Evolutionary conservation across 1,140 invertebrate species (phyloP), one percentile per base, ranked within the genome.

Genomic region (Drosophila persimilis): DNA sequence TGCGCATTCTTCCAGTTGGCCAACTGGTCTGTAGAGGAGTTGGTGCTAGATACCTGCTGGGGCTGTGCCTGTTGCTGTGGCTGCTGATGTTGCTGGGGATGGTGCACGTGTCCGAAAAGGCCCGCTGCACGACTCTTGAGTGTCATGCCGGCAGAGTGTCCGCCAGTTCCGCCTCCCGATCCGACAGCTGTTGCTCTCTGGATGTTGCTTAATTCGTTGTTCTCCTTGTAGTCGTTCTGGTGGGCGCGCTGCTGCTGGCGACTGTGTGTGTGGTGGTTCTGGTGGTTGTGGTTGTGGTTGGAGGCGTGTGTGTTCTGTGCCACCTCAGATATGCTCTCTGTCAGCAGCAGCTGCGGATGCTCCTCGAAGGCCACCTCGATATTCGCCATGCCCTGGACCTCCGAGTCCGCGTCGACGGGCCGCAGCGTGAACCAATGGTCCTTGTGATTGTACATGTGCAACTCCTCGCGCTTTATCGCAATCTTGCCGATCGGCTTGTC

Each of bases 341-440:
- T 72, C 1, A 83, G 64, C 8, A 60, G 57, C 58, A 44, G 22
- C 2, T 76, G 73, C 9, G 73, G 67, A 35, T 77, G 57, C 50
- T 92, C 90, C 50, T 93, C 92, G 77, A 94, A 93, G 24, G 92
- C 92, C 48, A 96, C 93, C 81, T 96, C 95, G 63, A 97, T 94
- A 78, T 96, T 95, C 41, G 94, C 95, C 92, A 96, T 95, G 50
- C 95, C 97, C 93, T 98, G 96, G 22, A 98, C 97, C 92, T 98
- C 97, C 3, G 96, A 96, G 90, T 97, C 96, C 2, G 95, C 95
- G 92, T 97, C 96, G 29, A 97, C 95, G 20, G 95, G 95, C 70
- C 95, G 93, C 77, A 98, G 93, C 22, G 96, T 94, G 91, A 98
- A 97, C 97, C 97, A 98, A 90, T 97, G 96, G 89, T 98, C 97